These are phyloP conservation scores for Empidonax traillii DNA, from an alignment of 2,113 vertebrate genomes.

Conservation along the genomic window DNA sequence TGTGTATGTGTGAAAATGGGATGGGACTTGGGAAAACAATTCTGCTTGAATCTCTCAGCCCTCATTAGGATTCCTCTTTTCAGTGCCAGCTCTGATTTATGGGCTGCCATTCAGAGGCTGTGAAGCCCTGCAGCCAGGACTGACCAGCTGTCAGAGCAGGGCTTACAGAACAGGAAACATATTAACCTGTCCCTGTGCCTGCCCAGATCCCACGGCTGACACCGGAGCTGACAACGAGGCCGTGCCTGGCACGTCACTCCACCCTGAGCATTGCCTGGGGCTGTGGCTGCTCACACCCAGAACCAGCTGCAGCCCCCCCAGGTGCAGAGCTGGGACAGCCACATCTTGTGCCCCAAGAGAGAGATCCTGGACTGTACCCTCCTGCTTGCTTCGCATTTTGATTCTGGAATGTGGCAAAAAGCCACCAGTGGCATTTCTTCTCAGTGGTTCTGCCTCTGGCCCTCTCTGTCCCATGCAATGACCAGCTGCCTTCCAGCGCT, in stretches of 20 bases:
- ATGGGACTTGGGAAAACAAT: constrained; percentile 62
- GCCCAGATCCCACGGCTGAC: background rate
- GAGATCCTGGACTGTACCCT: background rate
- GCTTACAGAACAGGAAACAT: background rate
- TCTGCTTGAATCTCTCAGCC: constrained; percentile 69
- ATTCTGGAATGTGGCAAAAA: background rate
- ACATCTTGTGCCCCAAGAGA: background rate
- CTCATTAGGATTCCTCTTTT: constrained; percentile 73
- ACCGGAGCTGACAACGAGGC: background rate
- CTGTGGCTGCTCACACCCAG: background rate
- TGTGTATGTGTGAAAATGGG: background rate
- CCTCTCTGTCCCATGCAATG: background rate
- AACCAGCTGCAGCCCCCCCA: background rate
- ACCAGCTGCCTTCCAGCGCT: background rate
- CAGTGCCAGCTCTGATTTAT: constrained; percentile 55
- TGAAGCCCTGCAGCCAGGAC: background rate
- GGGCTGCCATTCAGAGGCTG: constrained; percentile 8
- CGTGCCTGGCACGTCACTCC: background rate
- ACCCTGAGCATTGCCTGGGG: background rate
- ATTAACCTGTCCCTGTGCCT: constrained; percentile 2
- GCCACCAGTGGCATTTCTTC: background rate
- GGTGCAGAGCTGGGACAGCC: background rate
- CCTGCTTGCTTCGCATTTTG: background rate
- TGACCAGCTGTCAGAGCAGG: constrained; percentile 2
- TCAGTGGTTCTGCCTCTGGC: background rate